Evolutionary conservation across 1,140 invertebrate genomes (phyloP), one percentile per base, ranked within the genome.

Genomic region (Ostrea denselamellosa): DNA sequence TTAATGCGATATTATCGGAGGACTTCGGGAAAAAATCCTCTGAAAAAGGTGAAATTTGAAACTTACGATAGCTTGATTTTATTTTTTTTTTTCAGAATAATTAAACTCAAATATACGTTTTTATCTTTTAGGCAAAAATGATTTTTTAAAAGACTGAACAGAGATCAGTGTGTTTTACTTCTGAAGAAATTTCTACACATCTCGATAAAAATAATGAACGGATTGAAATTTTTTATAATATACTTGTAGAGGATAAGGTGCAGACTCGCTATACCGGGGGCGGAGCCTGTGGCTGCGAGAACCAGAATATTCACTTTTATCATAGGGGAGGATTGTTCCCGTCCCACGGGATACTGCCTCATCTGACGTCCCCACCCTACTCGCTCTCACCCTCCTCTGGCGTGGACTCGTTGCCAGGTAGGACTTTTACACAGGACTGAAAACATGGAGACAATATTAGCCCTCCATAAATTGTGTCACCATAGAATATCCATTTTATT

Each of bases 1-100:
- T 93, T 58, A 93, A 86, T 87, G 34, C 91, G 81, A 93, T 93
- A 77, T 89, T 93, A 44, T 91, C 91, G 10, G 92, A 92, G 22
- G 91, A 92, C 65, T 91, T 92, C 58, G 92, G 92, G 65, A 92
- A 90, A 83, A 88, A 85, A 83, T 89, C 87, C 54, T 19, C 44
- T 53, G 90, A 92, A 85, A 92, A 92, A 87, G 91, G 91, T 77
- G 25, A 77, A 34, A 12, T n/a, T 19, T 19, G 7, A 2, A 62
- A 5, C 17, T n/a, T 62, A 5, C 5, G 56, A n/a, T 62, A 62
- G 0, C 5, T 62, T 62, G 7, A n/a, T 62, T 19, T 62, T 3
- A n/a, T 19, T 17, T 62, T 62, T 17, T 19, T 17, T 62, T 62
- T 17, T 19, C 17, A 19, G 14, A 62, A 62, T n/a, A 3, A 62